These are phyloP conservation scores for Myathropa florea DNA, from an alignment of 2,888 invertebrate genomes.

Conservation along the genomic window DNA sequence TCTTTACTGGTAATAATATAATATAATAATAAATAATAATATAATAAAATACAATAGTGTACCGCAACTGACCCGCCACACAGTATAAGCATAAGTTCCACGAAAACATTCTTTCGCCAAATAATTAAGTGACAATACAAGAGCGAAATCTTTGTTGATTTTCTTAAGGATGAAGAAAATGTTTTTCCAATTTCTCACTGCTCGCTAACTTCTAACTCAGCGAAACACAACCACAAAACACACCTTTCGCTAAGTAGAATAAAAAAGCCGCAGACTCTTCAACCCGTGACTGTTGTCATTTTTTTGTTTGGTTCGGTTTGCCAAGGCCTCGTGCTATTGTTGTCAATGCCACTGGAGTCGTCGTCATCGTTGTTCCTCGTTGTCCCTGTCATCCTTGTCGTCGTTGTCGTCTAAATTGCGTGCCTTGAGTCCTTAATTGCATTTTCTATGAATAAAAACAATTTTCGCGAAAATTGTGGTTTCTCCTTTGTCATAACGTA, in stretches of 20 bases:
- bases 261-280: neutral
- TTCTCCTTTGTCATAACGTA: constrained; percentile 49
- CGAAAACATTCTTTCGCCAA: constrained; percentile 10
- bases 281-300: constrained; percentile 23
- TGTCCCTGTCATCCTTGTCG: constrained; percentile 24
- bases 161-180: constrained; percentile 2
- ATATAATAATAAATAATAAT: no score
- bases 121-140: constrained; percentile 49
- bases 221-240: neutral
- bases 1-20: no score
- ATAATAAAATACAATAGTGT: no score
- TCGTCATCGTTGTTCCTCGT: neutral
- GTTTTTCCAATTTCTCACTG: neutral
- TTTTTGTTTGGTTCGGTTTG: constrained; percentile 2
- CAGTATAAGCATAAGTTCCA: no score
- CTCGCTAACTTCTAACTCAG: neutral
- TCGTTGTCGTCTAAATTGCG: constrained; percentile 38
- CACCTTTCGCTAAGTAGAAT: constrained; percentile 10
- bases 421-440: constrained; percentile 59
- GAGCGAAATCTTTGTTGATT: constrained; percentile 28
- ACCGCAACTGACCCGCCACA: no score
- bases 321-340: constrained; percentile 15
- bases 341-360: constrained; percentile 22
- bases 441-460: constrained; percentile 59
- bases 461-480: constrained; percentile 56